Base-by-base conservation (phyloP, 1,140 invertebrate genomes). In the Drosophila kurseongensis region DNA sequence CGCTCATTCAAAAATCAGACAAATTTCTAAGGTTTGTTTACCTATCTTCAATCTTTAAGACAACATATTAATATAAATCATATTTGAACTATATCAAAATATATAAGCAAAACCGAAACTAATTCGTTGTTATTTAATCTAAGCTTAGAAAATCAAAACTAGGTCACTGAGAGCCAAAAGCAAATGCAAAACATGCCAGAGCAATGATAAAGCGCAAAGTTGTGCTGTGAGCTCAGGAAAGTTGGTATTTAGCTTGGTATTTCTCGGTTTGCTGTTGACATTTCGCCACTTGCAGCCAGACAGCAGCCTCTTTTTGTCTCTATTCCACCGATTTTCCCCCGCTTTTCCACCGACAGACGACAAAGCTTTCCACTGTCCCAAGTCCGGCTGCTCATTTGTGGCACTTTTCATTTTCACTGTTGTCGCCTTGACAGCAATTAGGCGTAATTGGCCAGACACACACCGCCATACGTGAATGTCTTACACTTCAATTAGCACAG, bases 361-460 rank as follows among this genome's bases (percentile, higher is more conserved):
- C 41, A 57, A 60, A 41, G 58, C 74, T 78, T 74, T 82, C 50
- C 75, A 78, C 72, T 61, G 60, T 57, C 41, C 54, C 75, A 78
- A 60, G 80, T 62, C 62, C 62, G 80, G 76, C 67, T 68, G 68
- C 42, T 63, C 36, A 66, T 75, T 63, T 75, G 69, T 79, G 55
- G 56, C 61, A 75, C 60, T 75, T 75, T 67, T 75, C 72, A 75
- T 77, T 61, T 77, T 77, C 57, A 69, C 61, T 66, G 59, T 61
- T 79, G 66, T 47, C 56, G 79, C 78, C 76, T 80, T 84, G 76
- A 61, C 61, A 79, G 76, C 80, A 76, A 77, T 77, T 77, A 77
- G 72, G 63, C 73, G 51, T 80, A 84, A 85, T 80, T 80, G 80
- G 72, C 71, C 51, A 76, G 14, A 56, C 58, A 75, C 56, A 76